Evolutionary conservation across 64 coral and sea anemone species (phyloP).

Genomic region (Catalaphyllia jardinei): DNA sequence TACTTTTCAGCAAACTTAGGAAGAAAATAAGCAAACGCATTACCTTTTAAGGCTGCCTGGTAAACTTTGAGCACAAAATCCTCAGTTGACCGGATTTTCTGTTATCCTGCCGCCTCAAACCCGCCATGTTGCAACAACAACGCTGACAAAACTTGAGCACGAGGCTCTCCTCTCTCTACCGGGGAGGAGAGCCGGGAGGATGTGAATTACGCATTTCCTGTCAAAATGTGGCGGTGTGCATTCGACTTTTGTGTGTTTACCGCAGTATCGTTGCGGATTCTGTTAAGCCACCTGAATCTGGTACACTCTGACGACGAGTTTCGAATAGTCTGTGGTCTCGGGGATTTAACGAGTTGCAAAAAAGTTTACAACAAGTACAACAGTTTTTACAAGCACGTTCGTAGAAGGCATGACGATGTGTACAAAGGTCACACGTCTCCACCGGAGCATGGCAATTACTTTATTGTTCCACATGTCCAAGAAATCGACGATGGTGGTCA

Average conservation of each 20-base stretch:
- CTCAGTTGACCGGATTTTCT: too few relatives aligned
- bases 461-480: slow-evolving; percentile 1
- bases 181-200: background rate
- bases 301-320: slow-evolving; percentile 5
- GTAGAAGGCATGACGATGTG: slow-evolving; percentile 11
- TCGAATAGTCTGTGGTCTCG: slow-evolving; percentile 3
- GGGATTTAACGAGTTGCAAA: background rate
- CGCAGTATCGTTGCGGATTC: background rate
- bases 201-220: background rate
- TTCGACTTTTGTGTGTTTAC: background rate
- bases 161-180: background rate
- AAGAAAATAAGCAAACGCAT: too few relatives aligned
- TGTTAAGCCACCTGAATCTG: background rate
- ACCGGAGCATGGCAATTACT: background rate
- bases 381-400: slow-evolving; percentile 9
- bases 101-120: too few relatives aligned
- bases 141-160: background rate
- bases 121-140: background rate
- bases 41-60: too few relatives aligned
- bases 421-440: slow-evolving; percentile 13
- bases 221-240: background rate
- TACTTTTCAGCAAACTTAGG: too few relatives aligned
- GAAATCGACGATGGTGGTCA: background rate
- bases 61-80: too few relatives aligned
- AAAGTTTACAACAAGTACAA: slow-evolving; percentile 17